Percentiles rank a stretch among this genome's conserved stretches.
phyloP scores from a whole-genome alignment of 23 tunicate genomes.

The Pegea sp. region DNA sequence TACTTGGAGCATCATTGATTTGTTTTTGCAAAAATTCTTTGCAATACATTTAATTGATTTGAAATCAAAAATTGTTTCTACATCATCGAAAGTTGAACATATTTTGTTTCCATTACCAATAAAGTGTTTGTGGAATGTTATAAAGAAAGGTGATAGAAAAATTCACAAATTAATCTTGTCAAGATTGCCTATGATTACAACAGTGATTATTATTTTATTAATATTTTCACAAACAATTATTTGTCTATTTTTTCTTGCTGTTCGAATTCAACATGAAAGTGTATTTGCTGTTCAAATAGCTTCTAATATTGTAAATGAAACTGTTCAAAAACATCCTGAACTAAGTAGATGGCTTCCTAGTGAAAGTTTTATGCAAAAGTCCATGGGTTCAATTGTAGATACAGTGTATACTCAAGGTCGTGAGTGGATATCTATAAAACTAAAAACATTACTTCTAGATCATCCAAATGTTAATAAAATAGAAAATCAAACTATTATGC shows the following conservation, averaged over 20 bases:
- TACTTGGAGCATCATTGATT: too few species aligned
- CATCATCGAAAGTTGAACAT: too few species aligned
- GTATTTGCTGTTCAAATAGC: slow-evolving; percentile 36
- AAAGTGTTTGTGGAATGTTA: too few species aligned
- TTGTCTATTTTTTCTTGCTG: slow-evolving; percentile 26
- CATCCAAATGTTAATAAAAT: slow-evolving; percentile 27
- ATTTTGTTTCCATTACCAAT: too few species aligned
- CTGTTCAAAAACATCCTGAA: slow-evolving; percentile 64
- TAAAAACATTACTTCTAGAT: background rate
- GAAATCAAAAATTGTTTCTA: too few species aligned
- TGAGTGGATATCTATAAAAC: slow-evolving; percentile 38
- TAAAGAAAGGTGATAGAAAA: slow-evolving; percentile 33
- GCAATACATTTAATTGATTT: too few species aligned
- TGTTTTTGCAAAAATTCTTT: too few species aligned
- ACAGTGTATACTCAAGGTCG: slow-evolving; percentile 58
- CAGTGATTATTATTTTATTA: slow-evolving; percentile 37
- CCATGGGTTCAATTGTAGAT: slow-evolving; percentile 59
- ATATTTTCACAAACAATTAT: slow-evolving; percentile 25
- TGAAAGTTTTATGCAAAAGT: slow-evolving; percentile 32
- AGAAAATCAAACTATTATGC: slow-evolving; percentile 45
- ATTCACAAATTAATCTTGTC: slow-evolving; percentile 14
- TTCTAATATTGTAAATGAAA: slow-evolving; percentile 53
- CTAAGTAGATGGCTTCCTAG: slow-evolving; percentile 60
- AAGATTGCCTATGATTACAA: slow-evolving; percentile 47
- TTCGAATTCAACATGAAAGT: slow-evolving; percentile 66